These are phyloP conservation scores for Sebastes aleutianus DNA, from an alignment of 2,797 vertebrate species.

Conservation along the genomic window DNA sequence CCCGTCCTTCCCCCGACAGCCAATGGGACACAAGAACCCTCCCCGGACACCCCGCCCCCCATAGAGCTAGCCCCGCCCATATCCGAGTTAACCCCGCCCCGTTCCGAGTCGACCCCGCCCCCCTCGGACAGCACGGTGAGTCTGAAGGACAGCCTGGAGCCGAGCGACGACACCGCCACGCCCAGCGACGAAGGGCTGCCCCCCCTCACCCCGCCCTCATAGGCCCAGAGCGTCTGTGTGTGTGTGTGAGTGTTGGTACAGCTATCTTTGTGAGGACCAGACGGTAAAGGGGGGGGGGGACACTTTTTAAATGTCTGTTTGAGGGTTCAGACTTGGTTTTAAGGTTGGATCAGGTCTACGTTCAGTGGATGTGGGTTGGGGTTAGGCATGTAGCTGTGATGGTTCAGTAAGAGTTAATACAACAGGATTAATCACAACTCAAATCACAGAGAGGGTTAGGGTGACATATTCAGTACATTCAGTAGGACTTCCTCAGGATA, in stretches of 20 bases:
- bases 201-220: slow-evolving; percentile 75
- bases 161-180: slow-evolving; percentile 80
- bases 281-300: not conserved
- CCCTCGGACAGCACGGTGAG: slow-evolving; percentile 80
- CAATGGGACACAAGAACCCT: slow-evolving; percentile 75
- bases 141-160: slow-evolving; percentile 83
- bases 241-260: not conserved
- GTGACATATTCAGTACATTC: not conserved
- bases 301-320: not conserved
- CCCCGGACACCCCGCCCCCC: slow-evolving; percentile 53
- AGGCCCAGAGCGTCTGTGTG: slow-evolving; percentile 28
- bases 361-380: not conserved
- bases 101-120: slow-evolving; percentile 60
- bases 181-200: slow-evolving; percentile 81
- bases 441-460: not conserved
- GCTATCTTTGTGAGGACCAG: slow-evolving; percentile 50
- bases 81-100: slow-evolving; percentile 62
- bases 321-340: not conserved
- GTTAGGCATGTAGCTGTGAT: not conserved
- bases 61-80: slow-evolving; percentile 47
- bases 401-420: not conserved
- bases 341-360: not conserved
- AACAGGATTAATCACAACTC: not conserved
- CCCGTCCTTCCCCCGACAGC: slow-evolving; percentile 46
- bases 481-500: not conserved